Evolutionary conservation across 2,888 invertebrate species (phyloP).

Genomic region (Eubasilissa splendida): DNA sequence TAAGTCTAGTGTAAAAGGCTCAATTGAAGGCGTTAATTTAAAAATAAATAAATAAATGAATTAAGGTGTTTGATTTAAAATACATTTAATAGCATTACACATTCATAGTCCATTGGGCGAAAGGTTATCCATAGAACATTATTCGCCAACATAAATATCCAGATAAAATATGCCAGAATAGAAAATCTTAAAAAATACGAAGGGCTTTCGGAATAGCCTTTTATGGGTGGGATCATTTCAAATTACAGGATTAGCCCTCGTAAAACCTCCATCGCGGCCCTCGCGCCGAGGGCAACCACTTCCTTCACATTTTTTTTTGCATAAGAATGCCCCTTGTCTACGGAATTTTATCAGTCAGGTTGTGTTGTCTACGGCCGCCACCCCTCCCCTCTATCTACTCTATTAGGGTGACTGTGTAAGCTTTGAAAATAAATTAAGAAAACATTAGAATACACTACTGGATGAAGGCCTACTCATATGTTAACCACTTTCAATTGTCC

Average conservation of each 20-base stretch:
- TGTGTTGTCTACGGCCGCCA: not conserved
- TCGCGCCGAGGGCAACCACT: not conserved
- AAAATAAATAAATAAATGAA: too few species aligned
- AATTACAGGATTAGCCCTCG: constrained; percentile 15
- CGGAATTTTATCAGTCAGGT: constrained; percentile 20
- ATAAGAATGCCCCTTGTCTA: constrained; percentile 27
- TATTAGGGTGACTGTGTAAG: not conserved
- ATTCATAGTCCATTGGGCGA: too few species aligned
- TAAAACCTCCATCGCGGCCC: constrained; percentile 13
- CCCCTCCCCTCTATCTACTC: not conserved
- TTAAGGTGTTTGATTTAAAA: too few species aligned
- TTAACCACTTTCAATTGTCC: not conserved
- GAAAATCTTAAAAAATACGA: not conserved
- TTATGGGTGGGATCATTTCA: constrained; percentile 22
- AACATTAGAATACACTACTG: too few species aligned
- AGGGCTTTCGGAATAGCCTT: constrained; percentile 1
- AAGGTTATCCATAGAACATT: too few species aligned
- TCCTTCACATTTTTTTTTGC: constrained; percentile 19
- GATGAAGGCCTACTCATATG: not conserved
- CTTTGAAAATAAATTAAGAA: too few species aligned
- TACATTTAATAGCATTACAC: too few species aligned
- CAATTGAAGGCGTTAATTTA: too few species aligned
- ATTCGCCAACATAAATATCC: too few species aligned
- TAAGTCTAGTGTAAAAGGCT: too few species aligned
- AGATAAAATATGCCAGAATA: too few species aligned